Evolutionary conservation across 1,140 invertebrate species (phyloP), one percentile per base, ranked within the genome.

Genomic region (Drosophila obscura): DNA sequence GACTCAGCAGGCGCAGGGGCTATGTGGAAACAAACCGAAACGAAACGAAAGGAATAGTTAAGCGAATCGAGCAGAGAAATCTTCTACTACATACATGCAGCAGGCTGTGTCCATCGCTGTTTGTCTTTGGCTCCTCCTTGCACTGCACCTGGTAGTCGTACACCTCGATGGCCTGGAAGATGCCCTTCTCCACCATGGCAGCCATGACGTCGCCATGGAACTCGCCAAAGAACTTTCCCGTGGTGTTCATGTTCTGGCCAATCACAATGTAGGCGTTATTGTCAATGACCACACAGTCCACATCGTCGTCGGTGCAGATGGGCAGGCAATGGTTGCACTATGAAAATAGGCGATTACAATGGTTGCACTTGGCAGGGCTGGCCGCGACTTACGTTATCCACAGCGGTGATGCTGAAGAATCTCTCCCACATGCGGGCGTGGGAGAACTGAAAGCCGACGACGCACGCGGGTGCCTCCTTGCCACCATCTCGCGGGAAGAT

Each of bases 141-240:
- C 97, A 98, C 16, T 97, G 92, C 2, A 95, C 96, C 92, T 98
- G 97, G 88, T 97, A 97, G 91, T 98, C 97, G 89, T 95, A 97
- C 28, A 98, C 94, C 7, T 94, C 94, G 5, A 97, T 94, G 73
- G 94, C 94, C 68, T 95, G 94, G 85, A 95, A 98, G 49, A 97
- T 95, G 9, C 94, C 93, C 49, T 95, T 93, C 2, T 94, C 91
- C 9, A 98, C 93, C 93, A 98, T 95, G 0, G 95, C 94, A 53
- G 95, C 93, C 94, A 98, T 95, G 3, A 98, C 94, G 22, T 95
- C 94, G 13, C 95, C 95, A 77, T 98, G 95, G 19, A 97, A 91
- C 61, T 96, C 95, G 0, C 97, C 97, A 92, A 98, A 97, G 92
- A 98, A 98, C 77, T 93, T 92, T 0, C 96, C 96, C 0, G 96